Base-by-base conservation (phyloP, 2,797 vertebrate genomes). In the Sylvia borin region DNA sequence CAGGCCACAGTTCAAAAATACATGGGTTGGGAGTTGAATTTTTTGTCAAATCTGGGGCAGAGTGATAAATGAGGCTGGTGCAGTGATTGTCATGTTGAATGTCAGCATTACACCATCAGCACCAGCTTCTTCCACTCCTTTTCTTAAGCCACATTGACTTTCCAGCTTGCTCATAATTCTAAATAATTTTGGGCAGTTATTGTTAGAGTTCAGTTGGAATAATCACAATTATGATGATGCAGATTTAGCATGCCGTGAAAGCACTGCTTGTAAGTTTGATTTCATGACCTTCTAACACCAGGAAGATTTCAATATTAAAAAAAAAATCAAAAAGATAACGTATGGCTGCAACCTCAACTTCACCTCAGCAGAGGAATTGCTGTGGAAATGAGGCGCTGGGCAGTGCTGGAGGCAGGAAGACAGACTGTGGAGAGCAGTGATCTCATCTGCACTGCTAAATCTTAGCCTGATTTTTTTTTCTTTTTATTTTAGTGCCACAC, bases 371-470 rank as follows among this genome's bases (percentile, higher is more conserved):
- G 70, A 82, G 90, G 43, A 57, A 62, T 5, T 80, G 53, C 81
- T 85, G 57, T 86, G 71, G 90, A 51, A 71, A 71, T 82, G 85
- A 84, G 81, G 85, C 4, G 3, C 50, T 81, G 66, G 88, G 68
- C 85, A 21, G 55, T 70, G 92, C 73, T 94, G 74, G 82, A 90
- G 85, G 90, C 93, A 95, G 91, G 79, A 92, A 64, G 82, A 81
- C 55, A 65, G 71, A 71, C 47, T 90, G 7, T 75, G 74, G 40
- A 47, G 43, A 57, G 85, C 3, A 85, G 76, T 96, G 95, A 96
- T 95, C 94, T 96, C 96, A 96, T 97, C 95, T 82, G 77, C 90
- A 32, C 95, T 92, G 95, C 36, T 93, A 92, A 90, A 95, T 94
- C 94, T 90, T 90, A 12, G 13, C 64, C 45, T 78, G 22, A 31